Percentiles rank a stretch among this genome's conserved stretches.
phyloP scores from a whole-genome alignment of 2,113 vertebrate species.

The Scophthalmus maximus region DNA sequence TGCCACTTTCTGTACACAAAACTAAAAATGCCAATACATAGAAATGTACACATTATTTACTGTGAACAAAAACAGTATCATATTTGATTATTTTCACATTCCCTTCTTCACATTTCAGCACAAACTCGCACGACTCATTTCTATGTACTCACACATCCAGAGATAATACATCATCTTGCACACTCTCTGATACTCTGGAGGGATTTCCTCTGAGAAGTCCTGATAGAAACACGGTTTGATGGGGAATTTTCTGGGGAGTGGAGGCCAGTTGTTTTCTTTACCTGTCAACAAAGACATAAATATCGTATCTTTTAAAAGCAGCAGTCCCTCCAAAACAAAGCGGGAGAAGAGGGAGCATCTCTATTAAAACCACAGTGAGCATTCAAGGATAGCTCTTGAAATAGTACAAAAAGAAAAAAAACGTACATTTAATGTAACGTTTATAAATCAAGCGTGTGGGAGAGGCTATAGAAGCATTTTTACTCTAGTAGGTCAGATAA shows the following conservation, averaged over 20 bases:
- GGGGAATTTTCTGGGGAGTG: conserved; percentile 89
- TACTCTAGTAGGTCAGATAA: background rate
- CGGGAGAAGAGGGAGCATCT: too few relatives aligned
- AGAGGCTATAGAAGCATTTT: background rate
- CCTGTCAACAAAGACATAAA: conserved; percentile 73
- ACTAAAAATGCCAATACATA: too few relatives aligned
- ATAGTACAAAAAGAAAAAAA: too few relatives aligned
- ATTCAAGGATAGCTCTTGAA: too few relatives aligned
- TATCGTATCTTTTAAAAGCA: background rate
- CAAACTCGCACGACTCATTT: background rate
- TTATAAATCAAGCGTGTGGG: too few relatives aligned
- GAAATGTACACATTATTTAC: too few relatives aligned
- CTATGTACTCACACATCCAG: conserved; percentile 92
- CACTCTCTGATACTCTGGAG: conserved; percentile 88
- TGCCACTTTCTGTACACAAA: too few relatives aligned
- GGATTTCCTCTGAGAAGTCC: conserved; percentile 94
- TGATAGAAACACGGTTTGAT: conserved; percentile 97
- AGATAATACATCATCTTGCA: conserved; percentile 98
- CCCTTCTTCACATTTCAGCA: background rate
- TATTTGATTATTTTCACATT: background rate
- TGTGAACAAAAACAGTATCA: too few relatives aligned
- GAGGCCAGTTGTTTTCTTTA: conserved; percentile 96
- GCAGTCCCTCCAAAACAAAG: too few relatives aligned
- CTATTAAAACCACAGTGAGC: too few relatives aligned
- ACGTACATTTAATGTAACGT: too few relatives aligned